Evolutionary conservation across 2,113 vertebrate species (phyloP), one percentile per base, ranked within the genome.

Genomic region (Dasyurus viverrinus): DNA sequence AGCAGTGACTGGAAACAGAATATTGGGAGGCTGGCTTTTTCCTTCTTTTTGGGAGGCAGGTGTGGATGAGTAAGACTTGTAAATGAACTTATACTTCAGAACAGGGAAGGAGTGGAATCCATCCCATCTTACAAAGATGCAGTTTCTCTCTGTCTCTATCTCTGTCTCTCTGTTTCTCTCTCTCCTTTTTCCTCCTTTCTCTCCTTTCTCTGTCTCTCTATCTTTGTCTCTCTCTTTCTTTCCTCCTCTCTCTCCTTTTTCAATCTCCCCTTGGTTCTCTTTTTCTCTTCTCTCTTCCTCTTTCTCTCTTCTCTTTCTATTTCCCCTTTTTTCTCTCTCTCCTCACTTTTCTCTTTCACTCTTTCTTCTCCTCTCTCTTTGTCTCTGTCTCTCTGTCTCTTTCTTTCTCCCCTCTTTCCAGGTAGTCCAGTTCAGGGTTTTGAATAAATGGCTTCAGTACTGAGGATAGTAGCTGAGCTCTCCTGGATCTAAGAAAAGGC

Each of bases 21-120:
- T 24, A 46, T 26, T 48, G 54, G 0, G 30, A 89, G 48, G 14
- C 22, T 68, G 76, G 2, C 19, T 76, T n/a, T 68, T 76, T 76
- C 16, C 54, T 95, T 5, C 90, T 89, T 14, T 54, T 5, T 2
- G 42, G 54, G 14, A 27, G 26, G 36, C 57, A 68, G 25, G 14
- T 36, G 26, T 50, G 54, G 9, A 4, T 3, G 89, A 89, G 46
- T 0, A 2, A 54, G 84, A 48, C 3, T 0, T 93, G 57, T 25
- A 5, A 0, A 1, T 36, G 54, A 53, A 54, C 36, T 84, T 42
- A 84, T 19, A 19, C 19, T 8, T 42, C n/a, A 84, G 68, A n/a
- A 84, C 14, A 90, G 48, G 8, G 8, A 91, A 12, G 0, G 0
- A 0, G 7, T 24, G 89, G n/a, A 30, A 10, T 26, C n/a, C 90